Conservation (phyloP, 2,113 vertebrate species). For the Todiramphus saurophagus region DNA sequence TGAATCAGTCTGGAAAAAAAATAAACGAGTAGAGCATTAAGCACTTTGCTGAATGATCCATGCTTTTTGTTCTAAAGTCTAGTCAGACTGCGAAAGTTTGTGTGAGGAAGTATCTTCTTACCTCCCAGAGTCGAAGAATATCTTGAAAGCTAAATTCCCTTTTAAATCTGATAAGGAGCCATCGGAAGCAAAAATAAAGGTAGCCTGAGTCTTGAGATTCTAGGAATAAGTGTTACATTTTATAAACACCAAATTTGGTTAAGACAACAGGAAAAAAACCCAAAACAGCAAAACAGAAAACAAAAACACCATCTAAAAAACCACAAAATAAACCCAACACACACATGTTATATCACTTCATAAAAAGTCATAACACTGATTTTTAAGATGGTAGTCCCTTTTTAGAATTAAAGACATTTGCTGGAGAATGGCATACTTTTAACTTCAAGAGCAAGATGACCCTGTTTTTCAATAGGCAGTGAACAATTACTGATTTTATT, state of each 20-base stretch:
- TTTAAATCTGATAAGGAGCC: slow-evolving; percentile 97
- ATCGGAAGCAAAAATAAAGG: slow-evolving; percentile 98
- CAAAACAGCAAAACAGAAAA: background rate
- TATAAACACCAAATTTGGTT: background rate
- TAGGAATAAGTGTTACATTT: slow-evolving; percentile 59
- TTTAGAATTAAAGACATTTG: background rate
- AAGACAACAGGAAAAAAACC: background rate
- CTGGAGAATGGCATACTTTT: background rate
- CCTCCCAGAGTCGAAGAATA: slow-evolving; percentile 97
- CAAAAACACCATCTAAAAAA: no score
- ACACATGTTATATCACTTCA: background rate
- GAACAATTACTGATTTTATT: background rate
- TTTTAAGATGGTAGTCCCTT: background rate
- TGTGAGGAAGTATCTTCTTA: slow-evolving; percentile 66
- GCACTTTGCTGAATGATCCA: background rate
- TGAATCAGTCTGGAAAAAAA: background rate
- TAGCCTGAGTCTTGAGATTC: slow-evolving; percentile 97
- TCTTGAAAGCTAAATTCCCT: slow-evolving; percentile 96
- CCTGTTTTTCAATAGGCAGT: background rate
- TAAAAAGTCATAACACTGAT: background rate
- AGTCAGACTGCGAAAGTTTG: background rate
- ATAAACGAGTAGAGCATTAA: background rate
- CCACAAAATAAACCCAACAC: background rate
- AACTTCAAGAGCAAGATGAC: background rate
- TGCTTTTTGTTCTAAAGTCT: background rate